Percentiles rank a stretch among this genome's conserved stretches.
Conservation (phyloP, 1,140 invertebrate species). For the Periplaneta americana region DNA sequence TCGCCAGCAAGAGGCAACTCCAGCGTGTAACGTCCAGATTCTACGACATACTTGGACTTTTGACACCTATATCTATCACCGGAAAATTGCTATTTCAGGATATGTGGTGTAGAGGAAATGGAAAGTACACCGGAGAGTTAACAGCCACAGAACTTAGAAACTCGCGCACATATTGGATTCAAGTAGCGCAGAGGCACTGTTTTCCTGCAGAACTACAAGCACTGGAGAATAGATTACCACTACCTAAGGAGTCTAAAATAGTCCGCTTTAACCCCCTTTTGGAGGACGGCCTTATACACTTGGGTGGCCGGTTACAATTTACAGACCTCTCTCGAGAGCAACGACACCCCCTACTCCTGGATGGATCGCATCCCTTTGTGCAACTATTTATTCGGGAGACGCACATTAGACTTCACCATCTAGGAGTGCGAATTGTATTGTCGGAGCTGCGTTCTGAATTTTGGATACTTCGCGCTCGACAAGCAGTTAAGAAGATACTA, state of each 20-base stretch:
- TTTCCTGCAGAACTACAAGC: neutral
- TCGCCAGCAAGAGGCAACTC: neutral
- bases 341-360: neutral
- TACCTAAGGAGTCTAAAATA: neutral
- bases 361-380: neutral
- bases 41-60: neutral
- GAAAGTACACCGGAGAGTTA: neutral
- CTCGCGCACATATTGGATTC: neutral
- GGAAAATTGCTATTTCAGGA: slow-evolving; percentile 3
- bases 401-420: neutral
- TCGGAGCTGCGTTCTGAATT: neutral
- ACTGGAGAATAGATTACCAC: neutral
- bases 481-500: too few relatives aligned
- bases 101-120: neutral
- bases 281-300: neutral
- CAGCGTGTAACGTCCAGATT: neutral
- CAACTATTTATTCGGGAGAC: neutral
- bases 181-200: neutral
- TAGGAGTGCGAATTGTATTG: too few relatives aligned
- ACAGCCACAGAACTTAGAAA: neutral
- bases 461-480: neutral
- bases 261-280: neutral
- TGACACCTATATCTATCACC: neutral
- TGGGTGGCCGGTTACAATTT: neutral
- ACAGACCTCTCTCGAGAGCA: too few relatives aligned